Conservation (phyloP, 2,888 invertebrate genomes). For the Acanthosepion lycidas region DNA sequence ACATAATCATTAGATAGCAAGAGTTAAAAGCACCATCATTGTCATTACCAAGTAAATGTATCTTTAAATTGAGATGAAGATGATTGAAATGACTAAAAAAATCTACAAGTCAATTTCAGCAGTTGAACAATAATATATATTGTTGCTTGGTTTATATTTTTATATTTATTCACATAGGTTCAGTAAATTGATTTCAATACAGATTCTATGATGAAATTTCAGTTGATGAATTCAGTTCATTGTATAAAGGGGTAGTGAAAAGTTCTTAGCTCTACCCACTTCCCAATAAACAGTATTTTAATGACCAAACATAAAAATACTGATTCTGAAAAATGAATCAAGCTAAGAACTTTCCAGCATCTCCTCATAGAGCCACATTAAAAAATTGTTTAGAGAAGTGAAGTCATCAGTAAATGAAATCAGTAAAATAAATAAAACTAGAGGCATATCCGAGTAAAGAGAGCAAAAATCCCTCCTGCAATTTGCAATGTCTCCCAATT, state of each 20-base stretch:
- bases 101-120: neutral
- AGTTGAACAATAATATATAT: neutral
- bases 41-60: neutral
- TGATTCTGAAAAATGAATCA: too few species aligned
- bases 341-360: too few species aligned
- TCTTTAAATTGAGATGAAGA: neutral
- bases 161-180: neutral
- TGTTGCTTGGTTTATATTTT: neutral
- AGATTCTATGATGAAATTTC: neutral
- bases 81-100: neutral
- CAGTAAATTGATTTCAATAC: neutral
- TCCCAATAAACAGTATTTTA: too few species aligned
- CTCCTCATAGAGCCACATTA: neutral
- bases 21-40: neutral
- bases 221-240: neutral
- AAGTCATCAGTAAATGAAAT: neutral
- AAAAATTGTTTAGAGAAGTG: neutral
- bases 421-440: neutral
- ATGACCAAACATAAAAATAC: too few species aligned
- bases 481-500: slow-evolving; percentile 33
- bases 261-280: too few species aligned
- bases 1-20: neutral
- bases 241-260: neutral
- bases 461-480: neutral
- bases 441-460: neutral